Evolutionary conservation across 2,888 invertebrate genomes (phyloP), one percentile per base, ranked within the genome.

Genomic region (Microctonus brassicae): DNA sequence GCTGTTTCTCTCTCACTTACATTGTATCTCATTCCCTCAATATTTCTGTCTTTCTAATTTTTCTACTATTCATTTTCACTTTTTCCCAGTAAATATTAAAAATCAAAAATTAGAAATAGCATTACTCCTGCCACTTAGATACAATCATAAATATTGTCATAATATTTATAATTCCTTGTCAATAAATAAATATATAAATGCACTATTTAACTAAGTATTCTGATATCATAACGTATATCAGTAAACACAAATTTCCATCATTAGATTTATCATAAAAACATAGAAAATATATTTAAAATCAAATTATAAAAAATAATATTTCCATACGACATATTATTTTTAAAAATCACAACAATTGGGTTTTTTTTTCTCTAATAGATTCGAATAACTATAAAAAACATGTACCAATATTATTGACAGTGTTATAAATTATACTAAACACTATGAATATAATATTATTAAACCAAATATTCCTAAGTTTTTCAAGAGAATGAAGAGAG

Each of bases 1-100:
- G 62, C 66, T 71, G 71, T 26, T 42, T 61, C 60, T 60, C 58
- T 62, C 61, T 33, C 24, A 24, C 33, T n/a, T 34, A 22, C 24
- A 20, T 11, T 24, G 13, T 13, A 4, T 24, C 55, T 11, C 47
- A 17, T 47, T 47, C 7, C 6, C 47, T 47, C 17, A 5, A n/a
- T 47, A 17, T 20, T 17, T 47, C 47, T 47, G 0, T 9, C 29
- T 7, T 29, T 7, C 29, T 29, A 3, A 5, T 29, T 29, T 29
- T 7, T 29, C 7, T 7, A 29, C 29, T 7, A 29, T 7, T 29
- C 29, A 29, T 29, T 7, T 17, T 7, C 36, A 1, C 36, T 6
- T 47, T 47, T 7, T 47, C 7, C 9, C 0, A 7, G 9, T 47
- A 17, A 3, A 6, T 47, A 17, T 2, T n/a, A n/a, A n/a, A n/a